Evolutionary conservation across 1,140 invertebrate species (phyloP), one percentile per base, ranked within the genome.

Genomic region (Orchesella cincta): DNA sequence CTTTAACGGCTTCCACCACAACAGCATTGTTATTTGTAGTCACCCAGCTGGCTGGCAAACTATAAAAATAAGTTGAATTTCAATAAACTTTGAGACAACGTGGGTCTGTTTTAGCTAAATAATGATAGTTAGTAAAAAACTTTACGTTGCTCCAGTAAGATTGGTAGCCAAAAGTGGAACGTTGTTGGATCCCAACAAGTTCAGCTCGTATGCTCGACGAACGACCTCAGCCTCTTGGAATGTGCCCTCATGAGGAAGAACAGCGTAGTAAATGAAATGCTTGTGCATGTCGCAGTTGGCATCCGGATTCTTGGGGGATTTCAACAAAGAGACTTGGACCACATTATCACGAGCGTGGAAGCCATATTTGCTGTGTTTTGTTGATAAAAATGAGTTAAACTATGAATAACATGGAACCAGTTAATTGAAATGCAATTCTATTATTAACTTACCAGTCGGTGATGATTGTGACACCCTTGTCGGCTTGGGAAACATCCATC

Each of bases 231-330:
- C 74, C 57, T 79, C 64, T 26, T 52, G 39, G 35, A 51, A 80
- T 18, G 52, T 39, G 3, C n/a, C 86, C 82, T 74, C 75, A 82
- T 88, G 87, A 12, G 88, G 87, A 85, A 88, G 87, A 2, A 88
- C 36, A 29, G 87, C 88, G 82, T 88, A 88, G 20, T 84, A 84
- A 79, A 88, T 87, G 0, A 77, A 77, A 78, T 88, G 88, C 5
- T 79, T 79, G 26, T 86, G 85, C 86, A 88, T 88, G 81, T 88
- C 88, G 62, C 87, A 87, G 3, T 82, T 82, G 0, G 79, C 80
- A 83, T 88, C 88, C 23, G 88, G 88, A 29, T 84, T 81, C 81
- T 88, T 88, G 0, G 88, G 84, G 5, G 88, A 86, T 16, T 87
- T 80, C 36, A 88, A 81, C 81, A 88, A 78, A 3, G 88, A 88